Evolutionary conservation across 1,140 invertebrate species (phyloP), one percentile per base, ranked within the genome.

Genomic region (Macrosteles quadrilineatus): DNA sequence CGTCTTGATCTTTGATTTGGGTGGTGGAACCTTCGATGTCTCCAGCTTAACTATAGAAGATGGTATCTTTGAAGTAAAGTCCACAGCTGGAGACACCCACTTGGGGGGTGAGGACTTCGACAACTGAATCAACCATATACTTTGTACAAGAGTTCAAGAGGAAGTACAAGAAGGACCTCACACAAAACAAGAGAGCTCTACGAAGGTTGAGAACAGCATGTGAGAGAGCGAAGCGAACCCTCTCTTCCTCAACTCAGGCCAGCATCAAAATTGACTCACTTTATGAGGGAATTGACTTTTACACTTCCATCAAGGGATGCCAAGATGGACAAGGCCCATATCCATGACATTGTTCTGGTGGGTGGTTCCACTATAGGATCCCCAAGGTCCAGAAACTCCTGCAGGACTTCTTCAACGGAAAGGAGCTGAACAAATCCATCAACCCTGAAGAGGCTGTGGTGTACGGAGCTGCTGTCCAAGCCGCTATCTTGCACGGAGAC

Each of bases 21-120:
- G 96, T 73, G 96, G 96, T 80, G 96, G 96, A 78, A 98, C 96
- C 73, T 98, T 98, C 79, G 95, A 98, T 85, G 95, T 98, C 11
- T 97, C 95, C 32, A 95, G 98, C 78, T 83, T 98, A 71, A 95
- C 94, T 71, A 97, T 97, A 81, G 95, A 96, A 80, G 94, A 97
- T 82, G 95, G 95, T 76, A 93, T 94, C 76, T 95, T 97, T 78
- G 96, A 98, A 82, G 96, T 98, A 17, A 97, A 96, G 80, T 95
- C 96, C 19, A 98, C 96, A 21, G 94, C 95, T 77, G 96, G 96
- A 76, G 96, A 98, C 80, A 98, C 97, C 73, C 96, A 98, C 81
- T 87, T 99, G 81, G 97, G 97, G 78, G 97, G 97, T 72, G 96
- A 98, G 84, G 97, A 98, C 83, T 99, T 99, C 77, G 95, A 98